These are phyloP conservation scores for Hemaris fuciformis DNA, from an alignment of 2,888 invertebrate species.

Conservation along the genomic window DNA sequence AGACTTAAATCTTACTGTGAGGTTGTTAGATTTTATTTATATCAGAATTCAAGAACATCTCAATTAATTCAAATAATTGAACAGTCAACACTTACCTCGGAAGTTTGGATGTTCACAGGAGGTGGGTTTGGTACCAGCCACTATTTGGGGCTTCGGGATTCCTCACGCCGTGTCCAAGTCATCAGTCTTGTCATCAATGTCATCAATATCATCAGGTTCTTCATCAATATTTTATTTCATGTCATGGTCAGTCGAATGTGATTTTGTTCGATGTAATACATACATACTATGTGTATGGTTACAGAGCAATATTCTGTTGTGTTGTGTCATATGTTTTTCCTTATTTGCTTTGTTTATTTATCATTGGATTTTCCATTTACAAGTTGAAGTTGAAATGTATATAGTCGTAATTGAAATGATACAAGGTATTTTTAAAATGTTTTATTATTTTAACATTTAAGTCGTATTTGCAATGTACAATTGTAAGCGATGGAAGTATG, in stretches of 20 bases:
- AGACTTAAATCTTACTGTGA: too few species aligned
- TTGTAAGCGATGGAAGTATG: slow-evolving; percentile 62
- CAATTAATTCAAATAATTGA: slow-evolving; percentile 9
- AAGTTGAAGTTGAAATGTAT: too few species aligned
- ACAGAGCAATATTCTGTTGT: not conserved
- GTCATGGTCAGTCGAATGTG: not conserved
- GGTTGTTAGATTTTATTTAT: too few species aligned
- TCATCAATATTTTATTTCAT: not conserved
- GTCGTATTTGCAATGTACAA: slow-evolving; percentile 78
- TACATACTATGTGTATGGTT: not conserved
- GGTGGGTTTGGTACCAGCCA: slow-evolving; percentile 59
- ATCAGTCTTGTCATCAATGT: slow-evolving; percentile 29
- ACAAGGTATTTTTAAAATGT: slow-evolving; percentile 38
- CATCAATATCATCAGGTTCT: not conserved
- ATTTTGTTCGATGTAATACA: not conserved
- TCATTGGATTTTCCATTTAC: too few species aligned
- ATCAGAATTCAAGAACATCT: not conserved
- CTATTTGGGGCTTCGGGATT: slow-evolving; percentile 52
- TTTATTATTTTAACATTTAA: slow-evolving; percentile 70
- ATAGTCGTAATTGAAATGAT: slow-evolving; percentile 16
- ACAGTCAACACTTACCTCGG: slow-evolving; percentile 63
- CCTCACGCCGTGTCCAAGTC: slow-evolving; percentile 47
- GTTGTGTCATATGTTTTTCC: not conserved
- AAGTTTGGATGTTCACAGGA: slow-evolving; percentile 58
- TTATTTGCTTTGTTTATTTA: not conserved